These are phyloP conservation scores for Zootoca vivipara DNA, from an alignment of 2,113 vertebrate genomes.

Conservation along the genomic window DNA sequence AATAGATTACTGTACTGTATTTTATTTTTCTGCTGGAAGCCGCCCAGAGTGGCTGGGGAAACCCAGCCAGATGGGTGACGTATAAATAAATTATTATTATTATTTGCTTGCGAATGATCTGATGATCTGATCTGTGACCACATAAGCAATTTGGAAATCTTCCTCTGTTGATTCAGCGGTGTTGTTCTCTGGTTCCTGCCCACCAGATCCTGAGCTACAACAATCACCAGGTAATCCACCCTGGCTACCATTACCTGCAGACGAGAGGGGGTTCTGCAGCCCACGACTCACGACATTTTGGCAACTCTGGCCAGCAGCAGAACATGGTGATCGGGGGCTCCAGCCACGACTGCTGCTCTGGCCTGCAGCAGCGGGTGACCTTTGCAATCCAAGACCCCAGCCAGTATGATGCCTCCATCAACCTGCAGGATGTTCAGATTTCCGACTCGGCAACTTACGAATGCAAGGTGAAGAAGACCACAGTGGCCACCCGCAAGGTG, in stretches of 20 bases:
- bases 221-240: constrained; percentile 69
- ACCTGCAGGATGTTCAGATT: constrained; percentile 65
- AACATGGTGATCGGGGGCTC: neutral
- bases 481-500: constrained; percentile 80
- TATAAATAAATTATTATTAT: too few relatives aligned
- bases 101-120: too few relatives aligned
- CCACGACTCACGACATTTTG: constrained; percentile 7
- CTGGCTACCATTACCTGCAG: constrained; percentile 65
- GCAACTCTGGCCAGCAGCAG: neutral
- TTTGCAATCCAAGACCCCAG: constrained; percentile 47
- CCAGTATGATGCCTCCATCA: constrained; percentile 82
- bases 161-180: neutral
- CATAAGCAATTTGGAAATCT: neutral
- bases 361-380: neutral
- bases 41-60: too few relatives aligned
- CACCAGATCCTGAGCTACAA: constrained; percentile 83
- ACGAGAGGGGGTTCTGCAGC: constrained; percentile 72
- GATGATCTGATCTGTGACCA: neutral
- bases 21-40: too few relatives aligned
- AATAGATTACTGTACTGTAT: too few relatives aligned
- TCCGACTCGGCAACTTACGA: constrained; percentile 83
- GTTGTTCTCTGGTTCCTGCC: constrained; percentile 38
- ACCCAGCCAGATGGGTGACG: too few relatives aligned
- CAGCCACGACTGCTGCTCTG: neutral
- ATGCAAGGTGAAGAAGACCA: constrained; percentile 89